phyloP scores from a whole-genome alignment of 2,797 vertebrate species.

The Hippoglossus hippoglossus region DNA sequence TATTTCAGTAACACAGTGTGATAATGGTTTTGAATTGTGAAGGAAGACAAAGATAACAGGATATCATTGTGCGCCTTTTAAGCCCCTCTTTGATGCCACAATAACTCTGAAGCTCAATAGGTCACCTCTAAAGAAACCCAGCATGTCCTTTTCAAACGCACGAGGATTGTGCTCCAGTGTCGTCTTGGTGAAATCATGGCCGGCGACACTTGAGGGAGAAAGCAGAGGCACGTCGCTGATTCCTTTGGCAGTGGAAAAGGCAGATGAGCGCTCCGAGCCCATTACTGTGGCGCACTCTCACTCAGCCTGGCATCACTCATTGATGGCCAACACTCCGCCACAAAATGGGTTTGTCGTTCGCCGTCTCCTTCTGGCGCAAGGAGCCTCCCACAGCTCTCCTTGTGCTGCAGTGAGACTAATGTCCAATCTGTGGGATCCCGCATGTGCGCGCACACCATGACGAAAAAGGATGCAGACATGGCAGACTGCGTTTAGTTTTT shows the following conservation, averaged over 20 bases:
- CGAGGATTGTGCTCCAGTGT: constrained; percentile 1
- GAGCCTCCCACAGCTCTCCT: constrained; percentile 49
- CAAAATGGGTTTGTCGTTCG: constrained; percentile 57
- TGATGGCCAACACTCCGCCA: constrained; percentile 44
- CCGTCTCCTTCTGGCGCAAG: constrained; percentile 50
- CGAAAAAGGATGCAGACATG: too few species aligned
- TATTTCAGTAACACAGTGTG: background rate
- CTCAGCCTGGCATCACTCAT: constrained; percentile 34
- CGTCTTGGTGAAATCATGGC: constrained; percentile 8
- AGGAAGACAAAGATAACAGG: background rate
- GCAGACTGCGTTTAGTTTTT: background rate
- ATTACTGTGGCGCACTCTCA: constrained; percentile 55
- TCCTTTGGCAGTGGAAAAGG: constrained; percentile 37
- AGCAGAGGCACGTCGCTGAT: constrained; percentile 10
- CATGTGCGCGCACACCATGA: background rate
- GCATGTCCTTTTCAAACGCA: background rate
- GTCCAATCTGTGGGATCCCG: constrained; percentile 13
- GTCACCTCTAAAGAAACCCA: background rate
- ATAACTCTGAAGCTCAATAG: background rate
- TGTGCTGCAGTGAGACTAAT: constrained; percentile 36
- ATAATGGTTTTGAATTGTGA: background rate
- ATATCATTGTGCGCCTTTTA: background rate
- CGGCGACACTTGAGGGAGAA: constrained; percentile 10
- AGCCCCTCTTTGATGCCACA: background rate
- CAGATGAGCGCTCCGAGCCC: constrained; percentile 35